phyloP scores from a whole-genome alignment of 2,888 invertebrate species.

The Sepioteuthis lessoniana region DNA sequence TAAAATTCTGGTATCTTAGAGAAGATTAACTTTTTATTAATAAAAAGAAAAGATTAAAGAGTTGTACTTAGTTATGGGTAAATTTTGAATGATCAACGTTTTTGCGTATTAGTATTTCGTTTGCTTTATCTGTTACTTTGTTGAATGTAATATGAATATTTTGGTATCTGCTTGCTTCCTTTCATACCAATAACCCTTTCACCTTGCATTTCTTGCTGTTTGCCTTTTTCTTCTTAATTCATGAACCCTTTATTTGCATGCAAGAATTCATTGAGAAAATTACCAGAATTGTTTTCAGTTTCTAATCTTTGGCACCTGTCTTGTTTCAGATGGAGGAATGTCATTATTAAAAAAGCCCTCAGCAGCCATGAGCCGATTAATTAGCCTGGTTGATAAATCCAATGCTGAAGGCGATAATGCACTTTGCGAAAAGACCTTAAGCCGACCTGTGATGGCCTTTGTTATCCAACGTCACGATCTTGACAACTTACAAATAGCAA shows the following conservation, averaged over 20 bases:
- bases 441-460: slow-evolving; percentile 90
- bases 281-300: background rate
- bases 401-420: slow-evolving; percentile 52
- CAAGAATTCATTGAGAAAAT: too few relatives aligned
- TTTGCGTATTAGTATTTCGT: too few relatives aligned
- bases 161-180: background rate
- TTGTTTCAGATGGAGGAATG: slow-evolving; percentile 82
- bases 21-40: too few relatives aligned
- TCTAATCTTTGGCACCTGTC: background rate
- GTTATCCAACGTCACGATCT: slow-evolving; percentile 86
- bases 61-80: too few relatives aligned
- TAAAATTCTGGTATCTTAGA: too few relatives aligned
- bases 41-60: too few relatives aligned
- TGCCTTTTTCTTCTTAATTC: background rate
- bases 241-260: background rate
- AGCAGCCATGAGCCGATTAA: slow-evolving; percentile 85
- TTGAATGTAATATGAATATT: background rate
- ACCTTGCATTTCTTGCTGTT: background rate
- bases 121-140: background rate
- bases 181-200: background rate
- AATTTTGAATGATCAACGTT: background rate
- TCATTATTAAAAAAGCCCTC: slow-evolving; percentile 92
- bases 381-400: slow-evolving; percentile 73
- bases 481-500: slow-evolving; percentile 86
- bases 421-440: slow-evolving; percentile 76